These are phyloP conservation scores for Lamellibrachia columna DNA, from an alignment of 2,888 invertebrate genomes.

Conservation along the genomic window DNA sequence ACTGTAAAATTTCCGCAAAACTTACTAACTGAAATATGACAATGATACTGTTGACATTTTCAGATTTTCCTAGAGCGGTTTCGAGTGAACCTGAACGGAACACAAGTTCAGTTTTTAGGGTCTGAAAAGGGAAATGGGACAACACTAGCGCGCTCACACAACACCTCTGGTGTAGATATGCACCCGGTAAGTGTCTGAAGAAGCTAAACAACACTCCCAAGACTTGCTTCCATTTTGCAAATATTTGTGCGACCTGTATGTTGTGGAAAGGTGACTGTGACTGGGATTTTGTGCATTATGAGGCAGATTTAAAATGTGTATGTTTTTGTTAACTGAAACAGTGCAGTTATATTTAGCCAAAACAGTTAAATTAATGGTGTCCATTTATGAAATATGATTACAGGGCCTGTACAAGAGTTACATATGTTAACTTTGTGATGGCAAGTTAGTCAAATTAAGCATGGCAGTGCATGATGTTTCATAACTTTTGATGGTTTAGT, in stretches of 20 bases:
- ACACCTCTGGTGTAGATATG: slow-evolving; percentile 52
- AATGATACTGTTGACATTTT: slow-evolving; percentile 31
- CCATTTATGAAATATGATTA: background rate
- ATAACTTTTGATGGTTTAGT: background rate
- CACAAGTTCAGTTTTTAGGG: slow-evolving; percentile 62
- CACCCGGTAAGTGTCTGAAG: slow-evolving; percentile 50
- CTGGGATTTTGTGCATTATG: background rate
- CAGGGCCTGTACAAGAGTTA: background rate
- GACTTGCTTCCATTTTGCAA: background rate
- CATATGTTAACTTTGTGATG: background rate
- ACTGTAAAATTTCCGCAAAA: background rate
- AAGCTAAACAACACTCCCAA: background rate
- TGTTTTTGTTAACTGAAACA: background rate
- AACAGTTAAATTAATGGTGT: background rate
- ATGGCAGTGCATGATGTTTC: background rate
- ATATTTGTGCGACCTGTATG: background rate
- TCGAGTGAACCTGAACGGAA: slow-evolving; percentile 59
- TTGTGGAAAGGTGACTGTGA: background rate
- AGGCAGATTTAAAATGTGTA: background rate
- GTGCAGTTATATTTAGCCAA: background rate
- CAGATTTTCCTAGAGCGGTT: slow-evolving; percentile 60
- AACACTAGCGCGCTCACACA: slow-evolving; percentile 56
- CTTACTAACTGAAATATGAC: background rate
- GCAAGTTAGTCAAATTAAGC: background rate
- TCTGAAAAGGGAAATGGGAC: slow-evolving; percentile 65